Base-by-base conservation (phyloP, 2,888 invertebrate species). In the Ennomos erosarius region DNA sequence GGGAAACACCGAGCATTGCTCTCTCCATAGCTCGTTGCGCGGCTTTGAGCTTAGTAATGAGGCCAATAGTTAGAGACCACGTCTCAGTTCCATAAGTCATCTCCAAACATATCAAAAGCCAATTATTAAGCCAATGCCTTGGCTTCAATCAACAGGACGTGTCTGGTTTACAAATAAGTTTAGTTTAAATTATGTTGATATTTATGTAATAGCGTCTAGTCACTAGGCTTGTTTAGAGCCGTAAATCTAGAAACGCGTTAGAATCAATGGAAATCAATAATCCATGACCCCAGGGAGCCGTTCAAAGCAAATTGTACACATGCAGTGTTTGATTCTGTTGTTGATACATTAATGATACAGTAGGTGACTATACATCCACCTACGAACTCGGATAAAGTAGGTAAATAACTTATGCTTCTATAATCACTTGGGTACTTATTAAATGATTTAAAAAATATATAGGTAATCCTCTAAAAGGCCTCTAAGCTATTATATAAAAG, bases 211-310 rank as follows among this genome's bases (percentile, higher is more conserved):
- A 59, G 70, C 73, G 71, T 69, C 71, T 65, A 65, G 76, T 76
- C 74, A 42, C 42, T 26, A 42, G 42, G 68, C 74, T 74, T 76
- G 73, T 64, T 73, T 67, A 73, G 69, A 76, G 80, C 78, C 82
- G 79, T 89, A 86, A 88, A 90, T 89, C 87, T 83, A 81, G 79
- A 67, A 78, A 71, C 77, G 76, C 87, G 82, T 90, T 90, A 85
- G 87, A 91, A 88, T 90, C 91, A 90, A 91, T 92, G 76, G 78
- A 75, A 87, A 90, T 89, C 90, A 90, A 89, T 90, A 85, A 81
- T 67, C 64, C 49, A 63, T 62, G 70, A 73, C 90, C 78, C 89
- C 67, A 67, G 90, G 88, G 91, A 85, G 86, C 71, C 79, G 79
- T 90, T 84, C 64, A 71, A 65, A 71, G 69, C 73, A 63, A 69